Evolutionary conservation across 1,140 invertebrate genomes (phyloP), one percentile per base, ranked within the genome.

Genomic region (Holotrichia oblita): DNA sequence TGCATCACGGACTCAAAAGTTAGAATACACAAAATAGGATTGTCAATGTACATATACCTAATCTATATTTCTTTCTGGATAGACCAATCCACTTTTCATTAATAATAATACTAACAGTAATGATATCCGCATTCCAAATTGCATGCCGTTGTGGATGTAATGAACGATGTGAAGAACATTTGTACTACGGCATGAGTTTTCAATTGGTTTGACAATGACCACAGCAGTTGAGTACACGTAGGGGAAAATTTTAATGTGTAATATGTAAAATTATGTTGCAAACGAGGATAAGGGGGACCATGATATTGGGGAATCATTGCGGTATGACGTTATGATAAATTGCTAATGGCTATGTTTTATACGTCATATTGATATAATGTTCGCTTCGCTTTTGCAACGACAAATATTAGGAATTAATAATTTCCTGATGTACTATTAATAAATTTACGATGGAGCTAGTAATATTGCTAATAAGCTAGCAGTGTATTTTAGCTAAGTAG

Each of bases 31-130:
- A n/a, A 34, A 34, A 34, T 34, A 1, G 27, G 27, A 34, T 34
- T 34, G 27, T 34, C 4, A 4, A 34, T 34, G 4, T 34, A 34
- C 4, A 4, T 34, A 34, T 34, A 34, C 27, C 4, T 4, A 4
- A 2, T 1, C 27, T 34, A 20, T 55, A 55, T 4, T 55, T 48
- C n/a, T 14, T 10, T 1, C 14, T 55, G 14, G 3, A 55, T 6
- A 17, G 14, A 17, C n/a, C 14, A 55, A 3, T 17, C 0, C 14
- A 17, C n/a, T 55, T 17, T 55, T 55, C 48, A 55, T 55, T 55
- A 55, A 55, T 55, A 55, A 55, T 55, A 55, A 55, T 55, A 55
- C 14, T 55, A 55, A 17, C 14, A 55, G n/a, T 55, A 55, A 55
- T 55, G n/a, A 17, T 55, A 55, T n/a, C 12, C 48, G 14, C 48